Conservation (phyloP, 2,113 vertebrate genomes). For the Neodontobutis hainanensis region DNA sequence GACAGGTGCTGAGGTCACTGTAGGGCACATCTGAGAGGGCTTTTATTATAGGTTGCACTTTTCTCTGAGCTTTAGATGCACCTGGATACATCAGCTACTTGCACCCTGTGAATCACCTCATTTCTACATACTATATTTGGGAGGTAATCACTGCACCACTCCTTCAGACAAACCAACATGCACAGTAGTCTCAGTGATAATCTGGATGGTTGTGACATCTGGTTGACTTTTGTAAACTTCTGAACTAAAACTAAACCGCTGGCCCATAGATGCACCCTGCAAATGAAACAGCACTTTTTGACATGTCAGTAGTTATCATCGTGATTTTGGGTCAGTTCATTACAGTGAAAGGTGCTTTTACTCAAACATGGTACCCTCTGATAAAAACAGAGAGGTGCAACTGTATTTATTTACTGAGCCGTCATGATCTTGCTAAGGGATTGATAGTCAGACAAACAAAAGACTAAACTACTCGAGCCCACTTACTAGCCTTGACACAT, state of each 20-base stretch:
- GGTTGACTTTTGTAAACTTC: conserved; percentile 32
- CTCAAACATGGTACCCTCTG: conserved; percentile 26
- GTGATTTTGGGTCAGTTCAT: too few species aligned
- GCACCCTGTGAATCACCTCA: neutral
- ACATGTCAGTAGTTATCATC: too few species aligned
- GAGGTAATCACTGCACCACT: neutral
- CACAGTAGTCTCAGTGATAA: conserved; percentile 33
- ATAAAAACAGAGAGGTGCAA: conserved; percentile 52
- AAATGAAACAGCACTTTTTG: too few species aligned
- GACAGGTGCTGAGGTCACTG: conserved; percentile 72
- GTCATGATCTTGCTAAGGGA: conserved; percentile 42
- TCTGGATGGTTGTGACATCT: conserved; percentile 41
- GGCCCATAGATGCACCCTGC: conserved; percentile 26
- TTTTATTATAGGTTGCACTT: conserved; percentile 36
- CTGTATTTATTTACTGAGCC: conserved; percentile 61
- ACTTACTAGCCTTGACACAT: conserved; percentile 64
- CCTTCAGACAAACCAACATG: conserved; percentile 19
- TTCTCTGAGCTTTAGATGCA: conserved; percentile 49
- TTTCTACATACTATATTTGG: neutral
- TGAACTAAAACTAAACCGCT: conserved; percentile 26
- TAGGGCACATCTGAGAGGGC: conserved; percentile 61
- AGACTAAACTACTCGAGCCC: conserved; percentile 58
- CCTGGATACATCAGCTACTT: conserved; percentile 12
- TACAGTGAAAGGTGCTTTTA: conserved; percentile 20
- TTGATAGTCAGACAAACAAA: conserved; percentile 47